Evolutionary conservation across 2,888 invertebrate species (phyloP).

Genomic region (Orthosia incerta): DNA sequence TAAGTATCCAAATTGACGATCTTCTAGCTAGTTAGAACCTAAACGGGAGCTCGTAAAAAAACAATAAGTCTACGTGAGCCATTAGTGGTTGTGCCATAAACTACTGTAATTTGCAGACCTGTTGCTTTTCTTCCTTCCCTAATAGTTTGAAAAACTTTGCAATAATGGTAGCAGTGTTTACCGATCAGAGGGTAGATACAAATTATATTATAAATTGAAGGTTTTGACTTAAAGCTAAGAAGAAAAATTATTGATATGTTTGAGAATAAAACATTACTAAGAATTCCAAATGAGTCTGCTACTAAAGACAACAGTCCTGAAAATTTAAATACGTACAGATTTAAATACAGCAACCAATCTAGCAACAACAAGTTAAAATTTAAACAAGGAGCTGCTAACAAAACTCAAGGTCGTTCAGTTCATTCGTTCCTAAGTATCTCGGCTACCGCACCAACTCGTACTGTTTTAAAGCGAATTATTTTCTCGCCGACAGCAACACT

Average conservation of each 20-base stretch:
- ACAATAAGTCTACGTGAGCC: conserved; percentile 49
- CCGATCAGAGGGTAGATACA: conserved; percentile 18
- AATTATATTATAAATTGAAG: conserved; percentile 1
- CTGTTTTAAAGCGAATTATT: conserved; percentile 38
- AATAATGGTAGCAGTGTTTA: conserved; percentile 27
- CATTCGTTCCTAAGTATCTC: conserved; percentile 9
- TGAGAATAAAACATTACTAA: not conserved
- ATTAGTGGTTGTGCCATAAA: conserved; percentile 53
- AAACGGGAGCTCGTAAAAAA: conserved; percentile 53
- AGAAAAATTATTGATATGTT: not conserved
- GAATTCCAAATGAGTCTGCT: not conserved
- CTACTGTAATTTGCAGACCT: conserved; percentile 58
- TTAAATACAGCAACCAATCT: not conserved
- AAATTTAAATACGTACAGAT: conserved; percentile 6
- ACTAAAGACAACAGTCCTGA: not conserved
- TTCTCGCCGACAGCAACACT: conserved; percentile 22
- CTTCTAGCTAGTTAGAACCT: conserved; percentile 28
- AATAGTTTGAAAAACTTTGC: conserved; percentile 28
- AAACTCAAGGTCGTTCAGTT: conserved; percentile 16
- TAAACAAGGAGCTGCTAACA: conserved; percentile 1
- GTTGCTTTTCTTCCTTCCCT: conserved; percentile 50
- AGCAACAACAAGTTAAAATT: not conserved
- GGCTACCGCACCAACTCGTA: conserved; percentile 1
- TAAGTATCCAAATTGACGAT: conserved; percentile 21
- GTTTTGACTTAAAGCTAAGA: not conserved